Evolutionary conservation across 2,113 vertebrate species (phyloP).

Genomic region (Ceyx melanurus): DNA sequence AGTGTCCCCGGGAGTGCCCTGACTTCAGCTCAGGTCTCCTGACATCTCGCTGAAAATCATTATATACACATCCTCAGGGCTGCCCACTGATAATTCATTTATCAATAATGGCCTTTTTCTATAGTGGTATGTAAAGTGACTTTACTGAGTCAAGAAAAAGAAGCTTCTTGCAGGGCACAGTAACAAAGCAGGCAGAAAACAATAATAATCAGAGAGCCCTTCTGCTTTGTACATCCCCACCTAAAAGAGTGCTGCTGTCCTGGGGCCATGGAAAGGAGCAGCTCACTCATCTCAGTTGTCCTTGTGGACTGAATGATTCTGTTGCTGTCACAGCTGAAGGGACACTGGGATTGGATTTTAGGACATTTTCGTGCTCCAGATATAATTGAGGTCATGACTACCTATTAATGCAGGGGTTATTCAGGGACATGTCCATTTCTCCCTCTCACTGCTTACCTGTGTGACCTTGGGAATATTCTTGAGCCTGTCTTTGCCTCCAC

Average conservation of each 20-base stretch:
- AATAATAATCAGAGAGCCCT: not conserved
- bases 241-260: not conserved
- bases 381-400: not conserved
- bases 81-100: not conserved
- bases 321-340: not conserved
- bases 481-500: not conserved
- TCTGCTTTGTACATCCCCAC: not conserved
- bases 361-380: not conserved
- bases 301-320: not conserved
- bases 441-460: not conserved
- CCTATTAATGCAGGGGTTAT: not conserved
- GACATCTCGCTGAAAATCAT: not conserved
- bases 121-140: not conserved
- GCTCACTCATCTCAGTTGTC: not conserved
- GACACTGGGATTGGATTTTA: not conserved
- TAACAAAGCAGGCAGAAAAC: not conserved
- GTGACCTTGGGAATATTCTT: not conserved
- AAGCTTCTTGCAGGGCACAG: not conserved
- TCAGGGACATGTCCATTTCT: not conserved
- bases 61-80: not conserved
- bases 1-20: fast-evolving
- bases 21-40: not conserved
- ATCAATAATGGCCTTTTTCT: not conserved
- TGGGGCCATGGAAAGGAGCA: fast-evolving
- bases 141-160: not conserved